Percentiles rank a stretch among this genome's conserved stretches.
These are phyloP conservation scores for Proterorhinus semilunaris DNA, from an alignment of 2,113 vertebrate species.

Conservation along the genomic window DNA sequence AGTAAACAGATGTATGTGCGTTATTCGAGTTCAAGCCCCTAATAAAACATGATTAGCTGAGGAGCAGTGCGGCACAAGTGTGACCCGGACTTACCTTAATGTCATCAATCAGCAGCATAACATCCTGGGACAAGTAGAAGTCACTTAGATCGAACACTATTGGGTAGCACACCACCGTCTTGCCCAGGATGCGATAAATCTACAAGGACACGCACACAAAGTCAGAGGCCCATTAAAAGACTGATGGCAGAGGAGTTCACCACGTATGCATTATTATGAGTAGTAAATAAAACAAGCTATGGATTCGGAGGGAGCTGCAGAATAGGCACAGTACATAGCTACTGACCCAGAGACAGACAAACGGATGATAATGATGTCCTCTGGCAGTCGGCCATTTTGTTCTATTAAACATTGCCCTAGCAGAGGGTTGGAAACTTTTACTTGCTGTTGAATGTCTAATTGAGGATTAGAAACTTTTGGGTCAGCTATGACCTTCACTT, in stretches of 20 bases:
- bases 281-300: conserved; percentile 63
- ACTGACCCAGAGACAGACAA: conserved; percentile 23
- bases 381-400: conserved; percentile 58
- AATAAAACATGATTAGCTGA: conserved; percentile 5
- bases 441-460: conserved; percentile 43
- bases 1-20: neutral
- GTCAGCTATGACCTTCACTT: conserved; percentile 43
- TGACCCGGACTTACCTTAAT: conserved; percentile 85
- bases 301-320: conserved; percentile 37
- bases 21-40: conserved; percentile 13
- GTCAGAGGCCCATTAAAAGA: conserved; percentile 47
- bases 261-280: conserved; percentile 50
- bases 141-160: conserved; percentile 98
- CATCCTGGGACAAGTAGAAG: conserved; percentile 99
- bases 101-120: conserved; percentile 97
- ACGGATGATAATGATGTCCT: conserved; percentile 56
- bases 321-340: conserved; percentile 30
- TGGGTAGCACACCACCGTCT: conserved; percentile 97
- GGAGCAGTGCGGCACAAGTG: neutral
- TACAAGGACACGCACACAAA: conserved; percentile 53
- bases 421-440: conserved; percentile 46
- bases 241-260: conserved; percentile 36
- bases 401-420: conserved; percentile 64
- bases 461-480: conserved; percentile 36
- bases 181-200: conserved; percentile 97